Evolutionary conservation across 2,888 invertebrate species (phyloP), one percentile per base, ranked within the genome.

Genomic region (Rhamphomyia laevipes): DNA sequence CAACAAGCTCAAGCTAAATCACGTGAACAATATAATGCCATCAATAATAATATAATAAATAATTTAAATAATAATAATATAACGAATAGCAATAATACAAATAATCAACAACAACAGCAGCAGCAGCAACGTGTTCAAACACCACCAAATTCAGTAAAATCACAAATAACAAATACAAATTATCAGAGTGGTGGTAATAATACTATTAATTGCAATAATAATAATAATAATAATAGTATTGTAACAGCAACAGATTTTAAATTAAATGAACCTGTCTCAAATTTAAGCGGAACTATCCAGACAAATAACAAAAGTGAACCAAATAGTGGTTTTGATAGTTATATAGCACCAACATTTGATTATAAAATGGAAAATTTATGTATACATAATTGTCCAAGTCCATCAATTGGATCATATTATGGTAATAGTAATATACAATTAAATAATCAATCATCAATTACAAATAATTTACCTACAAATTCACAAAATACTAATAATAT

Each of bases 331-430:
- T 70, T 68, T 48, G 71, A 70, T 43, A 70, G 68, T 55, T 70
- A 64, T 51, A 63, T 68, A 48, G 63, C 66, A 54, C 59, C 64
- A 51, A 60, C 63, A 50, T n/a, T n/a, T 18, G 68, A 71, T 51
- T 45, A 68, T 48, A 67, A 68, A 57, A 54, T 71, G 51, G 71
- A 71, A 52, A 71, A 69, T 58, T 59, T 71, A n/a, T 71, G 71
- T 49, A 66, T 66, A 50, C 63, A 65, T 45, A 71, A 71, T 52
- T 71, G 67, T 55, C 71, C 71, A 23, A 65, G 62, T 52, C 82
- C 82, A 51, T 80, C 79, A 57, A 72, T 76, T 46, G 77, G 77
- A 15, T 77, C 79, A 16, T 72, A 77, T 51, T 75, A 77, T 60
- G 72, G 63, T 5, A 61, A 61, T 40, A 55, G 60, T 15, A 51